Evolutionary conservation across 2,797 vertebrate genomes (phyloP).

Genomic region (Tokudaia tokunoshimensis): DNA sequence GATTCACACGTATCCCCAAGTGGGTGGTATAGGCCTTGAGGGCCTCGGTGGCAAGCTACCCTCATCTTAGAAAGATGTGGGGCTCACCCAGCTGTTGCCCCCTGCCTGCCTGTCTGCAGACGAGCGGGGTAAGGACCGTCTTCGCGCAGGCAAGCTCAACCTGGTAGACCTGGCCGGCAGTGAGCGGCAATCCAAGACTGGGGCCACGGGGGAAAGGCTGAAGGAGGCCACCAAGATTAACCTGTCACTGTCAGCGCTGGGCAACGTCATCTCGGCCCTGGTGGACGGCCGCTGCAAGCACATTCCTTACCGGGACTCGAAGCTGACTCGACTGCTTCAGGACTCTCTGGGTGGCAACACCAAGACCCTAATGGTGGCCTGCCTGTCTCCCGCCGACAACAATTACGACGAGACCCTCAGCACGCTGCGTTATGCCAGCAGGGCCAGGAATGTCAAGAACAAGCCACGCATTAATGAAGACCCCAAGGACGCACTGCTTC

Average conservation of each 20-base stretch:
- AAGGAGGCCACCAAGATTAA: slow-evolving; percentile 96
- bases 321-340: slow-evolving; percentile 95
- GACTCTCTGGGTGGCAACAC: slow-evolving; percentile 96
- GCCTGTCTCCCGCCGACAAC: slow-evolving; percentile 94
- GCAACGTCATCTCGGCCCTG: slow-evolving; percentile 95
- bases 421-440: slow-evolving; percentile 93
- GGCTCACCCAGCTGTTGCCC: background rate
- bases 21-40: background rate
- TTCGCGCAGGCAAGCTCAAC: slow-evolving; percentile 94
- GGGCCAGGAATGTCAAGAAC: slow-evolving; percentile 95
- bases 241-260: slow-evolving; percentile 94
- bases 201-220: slow-evolving; percentile 93
- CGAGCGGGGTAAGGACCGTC: slow-evolving; percentile 90
- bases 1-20: background rate
- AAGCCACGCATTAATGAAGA: slow-evolving; percentile 94
- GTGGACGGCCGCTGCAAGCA: slow-evolving; percentile 93
- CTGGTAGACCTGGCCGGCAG: slow-evolving; percentile 96
- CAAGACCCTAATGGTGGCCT: slow-evolving; percentile 95
- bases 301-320: slow-evolving; percentile 95
- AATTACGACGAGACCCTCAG: slow-evolving; percentile 95
- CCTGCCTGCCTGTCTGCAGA: slow-evolving; percentile 78
- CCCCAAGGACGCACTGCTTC: slow-evolving; percentile 95
- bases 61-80: background rate
- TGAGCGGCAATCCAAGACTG: slow-evolving; percentile 95
- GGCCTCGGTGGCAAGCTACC: background rate